Evolutionary conservation across 1,140 invertebrate species (phyloP).

Genomic region (Phenacoccus solenopsis): DNA sequence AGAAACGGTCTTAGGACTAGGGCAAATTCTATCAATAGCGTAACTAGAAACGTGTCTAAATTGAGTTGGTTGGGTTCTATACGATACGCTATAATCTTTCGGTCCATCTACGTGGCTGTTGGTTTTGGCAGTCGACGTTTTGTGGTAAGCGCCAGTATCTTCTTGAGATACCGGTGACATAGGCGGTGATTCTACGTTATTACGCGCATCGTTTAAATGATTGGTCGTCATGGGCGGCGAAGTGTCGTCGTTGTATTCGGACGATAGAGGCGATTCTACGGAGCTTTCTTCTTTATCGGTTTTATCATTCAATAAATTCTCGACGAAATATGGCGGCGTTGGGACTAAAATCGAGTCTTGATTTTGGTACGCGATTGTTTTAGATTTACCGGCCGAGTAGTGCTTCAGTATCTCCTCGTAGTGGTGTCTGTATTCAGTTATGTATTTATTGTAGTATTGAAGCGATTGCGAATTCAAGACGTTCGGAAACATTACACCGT

Average conservation of each 20-base stretch:
- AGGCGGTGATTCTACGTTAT: background rate
- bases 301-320: slow-evolving; percentile 7
- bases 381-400: background rate
- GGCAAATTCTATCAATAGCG: slow-evolving; percentile 3
- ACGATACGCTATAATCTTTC: background rate
- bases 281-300: background rate
- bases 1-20: background rate
- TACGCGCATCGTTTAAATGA: background rate
- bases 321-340: background rate
- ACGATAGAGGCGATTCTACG: background rate
- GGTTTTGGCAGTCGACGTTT: background rate
- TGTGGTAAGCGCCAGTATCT: background rate
- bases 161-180: slow-evolving; percentile 4
- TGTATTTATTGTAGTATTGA: slow-evolving; percentile 5
- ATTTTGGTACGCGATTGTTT: background rate
- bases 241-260: slow-evolving; percentile 11
- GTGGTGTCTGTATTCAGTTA: slow-evolving; percentile 8
- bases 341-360: background rate
- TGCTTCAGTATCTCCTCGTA: slow-evolving; percentile 7
- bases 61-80: background rate
- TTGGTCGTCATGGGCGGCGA: slow-evolving; percentile 1
- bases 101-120: background rate
- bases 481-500: background rate
- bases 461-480: slow-evolving; percentile 9
- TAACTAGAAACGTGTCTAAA: background rate